Conservation (phyloP, 1,140 invertebrate species). For the Meloidogyne exigua region DNA sequence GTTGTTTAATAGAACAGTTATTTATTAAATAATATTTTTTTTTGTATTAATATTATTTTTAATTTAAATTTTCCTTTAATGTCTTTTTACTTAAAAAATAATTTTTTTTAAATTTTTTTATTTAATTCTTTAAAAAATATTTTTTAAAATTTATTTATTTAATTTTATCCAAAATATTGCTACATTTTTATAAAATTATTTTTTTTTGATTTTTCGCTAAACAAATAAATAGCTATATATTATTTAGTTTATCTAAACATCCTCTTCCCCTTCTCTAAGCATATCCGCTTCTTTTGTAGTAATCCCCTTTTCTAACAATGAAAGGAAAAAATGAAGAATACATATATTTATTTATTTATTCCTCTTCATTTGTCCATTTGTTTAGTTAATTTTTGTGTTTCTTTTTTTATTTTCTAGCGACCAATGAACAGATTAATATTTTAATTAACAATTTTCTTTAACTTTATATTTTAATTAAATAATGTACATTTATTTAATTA, state of each 20-base stretch:
- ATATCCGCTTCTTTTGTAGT: slow-evolving; percentile 2
- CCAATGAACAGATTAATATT: neutral
- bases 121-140: no score
- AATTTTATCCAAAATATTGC: no score
- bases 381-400: neutral
- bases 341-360: no score
- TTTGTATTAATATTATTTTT: no score
- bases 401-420: neutral
- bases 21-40: no score
- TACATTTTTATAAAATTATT: neutral
- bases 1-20: no score
- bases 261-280: neutral
- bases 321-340: neutral
- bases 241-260: neutral
- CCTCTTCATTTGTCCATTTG: neutral
- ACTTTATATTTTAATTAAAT: neutral
- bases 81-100: no score
- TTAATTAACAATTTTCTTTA: neutral
- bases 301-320: neutral
- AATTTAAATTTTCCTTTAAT: no score
- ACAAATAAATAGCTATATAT: neutral
- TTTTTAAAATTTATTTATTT: no score
- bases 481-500: neutral
- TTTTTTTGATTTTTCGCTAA: neutral
- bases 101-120: no score